Percentiles rank a stretch among this genome's conserved stretches.
Evolutionary conservation across 2,797 vertebrate species (phyloP).

Genomic region (Epinephelus awoara): DNA sequence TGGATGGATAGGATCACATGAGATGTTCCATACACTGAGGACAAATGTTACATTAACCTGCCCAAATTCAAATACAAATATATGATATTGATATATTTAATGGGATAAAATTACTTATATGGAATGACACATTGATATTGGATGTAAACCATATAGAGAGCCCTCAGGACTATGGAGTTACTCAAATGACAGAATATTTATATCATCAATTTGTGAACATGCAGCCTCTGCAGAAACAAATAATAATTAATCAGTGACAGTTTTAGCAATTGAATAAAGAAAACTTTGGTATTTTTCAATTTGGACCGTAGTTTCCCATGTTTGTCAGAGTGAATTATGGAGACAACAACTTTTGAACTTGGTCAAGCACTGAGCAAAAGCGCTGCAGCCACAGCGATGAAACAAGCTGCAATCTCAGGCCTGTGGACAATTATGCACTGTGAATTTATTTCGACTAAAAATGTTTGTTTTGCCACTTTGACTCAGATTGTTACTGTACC

Average conservation of each 20-base stretch:
- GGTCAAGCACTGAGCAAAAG: no score
- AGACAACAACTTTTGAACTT: no score
- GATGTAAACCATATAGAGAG: constrained; percentile 12
- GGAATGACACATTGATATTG: constrained; percentile 25
- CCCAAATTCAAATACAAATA: constrained; percentile 42
- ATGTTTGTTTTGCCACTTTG: no score
- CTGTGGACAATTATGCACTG: no score
- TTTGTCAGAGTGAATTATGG: no score
- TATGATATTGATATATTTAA: constrained; percentile 37
- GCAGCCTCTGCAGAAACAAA: not conserved
- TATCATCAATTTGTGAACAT: not conserved
- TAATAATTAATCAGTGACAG: not conserved
- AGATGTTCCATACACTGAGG: constrained; percentile 25
- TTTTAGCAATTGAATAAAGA: not conserved
- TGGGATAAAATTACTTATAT: constrained; percentile 7
- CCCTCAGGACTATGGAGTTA: constrained; percentile 15
- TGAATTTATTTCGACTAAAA: no score
- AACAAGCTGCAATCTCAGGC: no score
- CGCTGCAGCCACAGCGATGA: no score
- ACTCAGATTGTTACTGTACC: no score
- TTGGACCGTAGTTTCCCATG: no score
- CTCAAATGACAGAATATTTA: constrained; percentile 38
- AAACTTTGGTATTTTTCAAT: no score
- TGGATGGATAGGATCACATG: constrained; percentile 40
- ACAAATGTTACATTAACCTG: constrained; percentile 16